Evolutionary conservation across 2,113 vertebrate species (phyloP), one percentile per base, ranked within the genome.

Genomic region (Galbula dea): DNA sequence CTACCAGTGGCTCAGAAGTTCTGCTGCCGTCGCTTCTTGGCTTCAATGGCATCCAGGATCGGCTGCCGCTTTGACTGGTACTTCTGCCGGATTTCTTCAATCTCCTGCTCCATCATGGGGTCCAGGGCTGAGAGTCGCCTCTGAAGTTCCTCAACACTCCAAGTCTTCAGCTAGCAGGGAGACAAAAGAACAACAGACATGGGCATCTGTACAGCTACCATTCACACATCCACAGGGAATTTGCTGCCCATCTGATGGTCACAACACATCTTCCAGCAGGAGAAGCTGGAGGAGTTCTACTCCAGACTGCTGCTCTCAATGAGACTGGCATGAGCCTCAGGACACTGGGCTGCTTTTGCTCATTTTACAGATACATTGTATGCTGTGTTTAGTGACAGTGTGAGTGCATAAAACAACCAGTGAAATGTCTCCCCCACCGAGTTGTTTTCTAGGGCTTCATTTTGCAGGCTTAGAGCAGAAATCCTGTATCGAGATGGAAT

Each of bases 61-160:
- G 99, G 99, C 97, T 99, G 98, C 46, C 99, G 97, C 97, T 99
- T 99, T 5, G 99, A 98, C 49, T 99, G 98, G 97, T 99, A 99
- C 77, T 99, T 98, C 97, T 99, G 99, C 11, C 97, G 98, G 69
- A 99, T 99, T 96, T 99, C 99, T 96, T 99, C 98, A 9, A 99
- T 99, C 97, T 99, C 99, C 96, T 98, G 99, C 96, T 99, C 99
- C 99, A 99, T 99, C 98, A 99, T 98, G 85, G 99, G 99, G 93
- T 99, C 99, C 45, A 99, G 98, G 24, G 99, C 98, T 18, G 97
- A 95, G 7, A 99, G 98, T 76, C 98, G 97, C 88, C 96, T 95
- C 89, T 98, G 98, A 7, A 99, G 98, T 80, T 99, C 99, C 72
- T 98, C 98, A 32, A 99, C 98, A 1, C 98, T 98, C 99, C 98